These are phyloP conservation scores for Drosophila sp. DNA, from an alignment of 1,140 invertebrate species.

Conservation along the genomic window DNA sequence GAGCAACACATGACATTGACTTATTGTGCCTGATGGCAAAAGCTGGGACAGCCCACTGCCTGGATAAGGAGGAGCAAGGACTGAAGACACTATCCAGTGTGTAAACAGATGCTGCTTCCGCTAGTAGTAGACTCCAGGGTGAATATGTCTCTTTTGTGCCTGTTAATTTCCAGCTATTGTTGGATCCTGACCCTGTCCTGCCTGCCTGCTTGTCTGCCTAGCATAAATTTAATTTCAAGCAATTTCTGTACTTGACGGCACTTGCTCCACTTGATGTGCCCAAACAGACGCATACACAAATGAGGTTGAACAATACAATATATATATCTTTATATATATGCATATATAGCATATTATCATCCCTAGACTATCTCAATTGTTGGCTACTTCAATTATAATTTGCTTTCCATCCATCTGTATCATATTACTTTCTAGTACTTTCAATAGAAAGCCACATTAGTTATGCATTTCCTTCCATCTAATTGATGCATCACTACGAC, in stretches of 20 bases:
- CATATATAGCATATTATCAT: conserved; percentile 2
- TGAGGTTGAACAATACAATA: conserved; percentile 17
- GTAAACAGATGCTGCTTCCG: conserved; percentile 14
- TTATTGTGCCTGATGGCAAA: conserved; percentile 55
- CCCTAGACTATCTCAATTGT: conserved; percentile 23
- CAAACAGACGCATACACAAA: conserved; percentile 17
- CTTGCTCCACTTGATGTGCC: conserved; percentile 48
- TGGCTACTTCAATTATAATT: conserved; percentile 65
- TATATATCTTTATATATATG: conserved; percentile 4
- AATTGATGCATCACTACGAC: conserved; percentile 17
- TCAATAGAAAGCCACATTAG: conserved; percentile 39
- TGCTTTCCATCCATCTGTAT: conserved; percentile 35
- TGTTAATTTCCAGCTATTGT: conserved; percentile 79
- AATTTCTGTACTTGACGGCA: conserved; percentile 69
- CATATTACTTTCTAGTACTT: conserved; percentile 32
- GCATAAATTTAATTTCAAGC: conserved; percentile 77
- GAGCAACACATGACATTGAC: conserved; percentile 62
- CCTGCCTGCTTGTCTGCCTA: conserved; percentile 48
- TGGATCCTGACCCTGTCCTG: conserved; percentile 26
- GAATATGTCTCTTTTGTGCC: conserved; percentile 66
- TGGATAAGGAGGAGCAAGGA: background rate
- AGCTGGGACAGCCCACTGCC: conserved; percentile 10
- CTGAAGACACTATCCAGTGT: conserved; percentile 25
- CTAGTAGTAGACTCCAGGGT: conserved; percentile 32
- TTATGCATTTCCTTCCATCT: conserved; percentile 27